Conservation (phyloP, 2,888 invertebrate species). For the Mesorhabditis spiculigera region DNA sequence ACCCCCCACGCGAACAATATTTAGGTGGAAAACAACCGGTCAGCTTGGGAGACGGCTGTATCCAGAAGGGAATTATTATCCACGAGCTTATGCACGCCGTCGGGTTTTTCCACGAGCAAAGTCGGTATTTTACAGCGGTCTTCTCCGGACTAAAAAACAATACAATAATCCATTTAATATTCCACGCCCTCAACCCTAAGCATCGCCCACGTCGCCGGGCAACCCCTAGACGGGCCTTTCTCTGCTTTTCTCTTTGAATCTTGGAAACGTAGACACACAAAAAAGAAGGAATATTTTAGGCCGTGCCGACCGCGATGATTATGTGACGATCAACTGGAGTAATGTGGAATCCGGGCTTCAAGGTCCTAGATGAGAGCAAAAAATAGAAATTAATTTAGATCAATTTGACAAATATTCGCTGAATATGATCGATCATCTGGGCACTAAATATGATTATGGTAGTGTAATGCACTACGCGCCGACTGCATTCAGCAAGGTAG, state of each 20-base stretch:
- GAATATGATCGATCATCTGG: constrained; percentile 57
- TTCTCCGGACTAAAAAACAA: too few species aligned
- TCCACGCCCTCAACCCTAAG: too few species aligned
- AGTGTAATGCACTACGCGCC: constrained; percentile 63
- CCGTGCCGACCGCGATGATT: constrained; percentile 58
- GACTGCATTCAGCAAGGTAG: constrained; percentile 61
- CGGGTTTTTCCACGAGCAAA: constrained; percentile 59
- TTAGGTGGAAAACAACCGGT: constrained; percentile 58
- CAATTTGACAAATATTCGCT: constrained; percentile 56
- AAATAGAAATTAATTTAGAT: constrained; percentile 28
- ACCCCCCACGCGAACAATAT: neutral
- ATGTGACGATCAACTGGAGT: constrained; percentile 54
- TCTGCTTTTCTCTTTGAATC: neutral
- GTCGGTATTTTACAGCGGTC: constrained; percentile 15
- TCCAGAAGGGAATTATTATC: constrained; percentile 57
- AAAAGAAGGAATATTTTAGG: constrained; percentile 23
- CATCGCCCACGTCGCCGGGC: neutral
- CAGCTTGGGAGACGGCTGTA: constrained; percentile 58
- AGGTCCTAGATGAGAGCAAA: constrained; percentile 21
- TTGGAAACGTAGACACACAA: neutral
- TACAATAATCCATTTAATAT: too few species aligned
- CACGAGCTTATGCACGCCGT: constrained; percentile 59
- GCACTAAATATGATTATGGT: constrained; percentile 60
- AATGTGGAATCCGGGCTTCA: constrained; percentile 55
- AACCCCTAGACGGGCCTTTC: neutral